Percentiles rank a stretch among this genome's conserved stretches.
These are phyloP conservation scores for Sepioteuthis lessoniana DNA, from an alignment of 2,888 invertebrate species.

Conservation along the genomic window DNA sequence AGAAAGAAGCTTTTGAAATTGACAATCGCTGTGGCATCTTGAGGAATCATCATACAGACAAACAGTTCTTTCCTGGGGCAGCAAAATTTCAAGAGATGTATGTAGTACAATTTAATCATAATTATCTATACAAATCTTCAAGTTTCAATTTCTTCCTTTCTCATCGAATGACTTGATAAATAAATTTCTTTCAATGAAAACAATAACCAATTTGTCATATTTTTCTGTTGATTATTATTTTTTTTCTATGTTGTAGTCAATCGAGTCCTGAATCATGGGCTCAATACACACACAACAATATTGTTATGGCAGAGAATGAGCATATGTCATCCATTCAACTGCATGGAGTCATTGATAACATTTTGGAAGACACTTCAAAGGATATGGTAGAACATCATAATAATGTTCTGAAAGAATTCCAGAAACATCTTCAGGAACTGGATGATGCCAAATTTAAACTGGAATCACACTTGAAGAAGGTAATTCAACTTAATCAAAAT, in stretches of 20 bases:
- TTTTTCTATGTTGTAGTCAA: slow-evolving; percentile 79
- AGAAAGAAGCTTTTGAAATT: slow-evolving; percentile 85
- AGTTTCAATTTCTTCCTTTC: too few species aligned
- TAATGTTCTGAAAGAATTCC: slow-evolving; percentile 84
- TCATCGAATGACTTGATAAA: too few species aligned
- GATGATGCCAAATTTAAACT: slow-evolving; percentile 77
- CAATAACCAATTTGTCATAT: too few species aligned
- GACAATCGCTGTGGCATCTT: slow-evolving; percentile 83
- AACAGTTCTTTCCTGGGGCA: slow-evolving; percentile 87
- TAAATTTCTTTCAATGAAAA: too few species aligned
- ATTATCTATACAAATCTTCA: too few species aligned
- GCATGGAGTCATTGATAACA: slow-evolving; percentile 82
- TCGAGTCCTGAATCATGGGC: slow-evolving; percentile 90
- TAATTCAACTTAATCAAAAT: slow-evolving; percentile 74
- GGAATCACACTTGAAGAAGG: slow-evolving; percentile 82
- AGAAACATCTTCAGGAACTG: slow-evolving; percentile 83
- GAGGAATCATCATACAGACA: slow-evolving; percentile 80
- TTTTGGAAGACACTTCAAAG: slow-evolving; percentile 84
- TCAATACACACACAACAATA: slow-evolving; percentile 85
- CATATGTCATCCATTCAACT: slow-evolving; percentile 85
- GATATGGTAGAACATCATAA: slow-evolving; percentile 89
- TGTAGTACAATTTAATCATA: slow-evolving; percentile 58
- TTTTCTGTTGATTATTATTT: not conserved
- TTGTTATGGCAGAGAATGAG: slow-evolving; percentile 84
- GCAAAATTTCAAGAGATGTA: slow-evolving; percentile 85